These are phyloP conservation scores for Aix galericulata DNA, from an alignment of 2,113 vertebrate species.

Conservation along the genomic window DNA sequence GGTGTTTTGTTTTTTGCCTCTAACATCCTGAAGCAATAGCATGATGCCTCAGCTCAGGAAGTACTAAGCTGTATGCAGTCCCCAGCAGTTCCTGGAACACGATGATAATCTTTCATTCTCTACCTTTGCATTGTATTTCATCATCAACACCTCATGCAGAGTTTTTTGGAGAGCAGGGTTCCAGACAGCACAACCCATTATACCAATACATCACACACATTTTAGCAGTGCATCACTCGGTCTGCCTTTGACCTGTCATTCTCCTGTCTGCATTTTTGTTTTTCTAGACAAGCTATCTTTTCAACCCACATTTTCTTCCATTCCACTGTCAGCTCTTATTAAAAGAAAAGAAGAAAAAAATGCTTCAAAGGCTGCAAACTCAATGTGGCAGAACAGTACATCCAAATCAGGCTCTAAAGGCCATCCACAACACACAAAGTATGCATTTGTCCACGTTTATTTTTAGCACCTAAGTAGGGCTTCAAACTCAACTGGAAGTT, in stretches of 20 bases:
- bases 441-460: background rate
- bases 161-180: background rate
- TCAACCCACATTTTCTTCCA: background rate
- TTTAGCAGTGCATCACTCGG: background rate
- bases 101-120: background rate
- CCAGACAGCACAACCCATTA: background rate
- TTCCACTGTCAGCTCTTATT: background rate
- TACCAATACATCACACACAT: rapidly evolving
- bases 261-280: background rate
- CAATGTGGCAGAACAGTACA: background rate
- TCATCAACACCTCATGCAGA: background rate
- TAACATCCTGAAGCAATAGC: background rate
- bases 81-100: background rate
- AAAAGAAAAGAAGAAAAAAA: background rate
- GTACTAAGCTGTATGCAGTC: background rate
- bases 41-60: background rate
- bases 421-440: background rate
- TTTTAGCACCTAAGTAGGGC: background rate
- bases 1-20: background rate
- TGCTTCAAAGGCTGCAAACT: background rate
- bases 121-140: background rate
- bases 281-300: background rate
- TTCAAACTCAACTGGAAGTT: background rate
- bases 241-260: background rate
- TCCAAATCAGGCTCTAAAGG: background rate